These are phyloP conservation scores for Sorex fumeus DNA, from an alignment of 2,113 vertebrate species.

Conservation along the genomic window DNA sequence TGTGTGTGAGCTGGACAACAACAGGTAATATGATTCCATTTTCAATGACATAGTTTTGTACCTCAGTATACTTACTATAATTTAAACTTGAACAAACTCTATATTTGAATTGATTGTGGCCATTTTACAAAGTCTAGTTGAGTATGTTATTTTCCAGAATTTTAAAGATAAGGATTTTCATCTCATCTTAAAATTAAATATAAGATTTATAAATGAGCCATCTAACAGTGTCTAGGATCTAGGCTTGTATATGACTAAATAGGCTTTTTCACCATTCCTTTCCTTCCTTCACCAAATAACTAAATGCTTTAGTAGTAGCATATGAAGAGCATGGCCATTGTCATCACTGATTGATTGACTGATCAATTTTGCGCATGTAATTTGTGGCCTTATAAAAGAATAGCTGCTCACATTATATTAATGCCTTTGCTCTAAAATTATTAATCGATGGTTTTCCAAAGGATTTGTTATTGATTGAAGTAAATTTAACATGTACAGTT, in stretches of 20 bases:
- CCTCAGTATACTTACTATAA: not conserved
- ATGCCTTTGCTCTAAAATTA: not conserved
- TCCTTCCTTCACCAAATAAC: not conserved
- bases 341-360: conserved; percentile 1
- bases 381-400: not conserved
- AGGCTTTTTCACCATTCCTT: not conserved
- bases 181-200: conserved; percentile 2
- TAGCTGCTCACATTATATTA: not conserved
- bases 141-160: not conserved
- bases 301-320: not conserved
- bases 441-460: not conserved
- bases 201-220: not conserved
- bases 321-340: not conserved
- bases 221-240: not conserved
- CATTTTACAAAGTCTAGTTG: not conserved
- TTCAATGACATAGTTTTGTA: not conserved
- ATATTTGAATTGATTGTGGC: not conserved
- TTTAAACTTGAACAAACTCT: not conserved
- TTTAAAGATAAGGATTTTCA: not conserved
- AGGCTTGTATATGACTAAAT: not conserved
- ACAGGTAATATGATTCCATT: not conserved
- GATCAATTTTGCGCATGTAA: not conserved
- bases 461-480: not conserved
- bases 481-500: not conserved
- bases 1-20: not conserved